Base-by-base conservation (phyloP, 2,797 vertebrate genomes). In the Philypnodon macrostomus region DNA sequence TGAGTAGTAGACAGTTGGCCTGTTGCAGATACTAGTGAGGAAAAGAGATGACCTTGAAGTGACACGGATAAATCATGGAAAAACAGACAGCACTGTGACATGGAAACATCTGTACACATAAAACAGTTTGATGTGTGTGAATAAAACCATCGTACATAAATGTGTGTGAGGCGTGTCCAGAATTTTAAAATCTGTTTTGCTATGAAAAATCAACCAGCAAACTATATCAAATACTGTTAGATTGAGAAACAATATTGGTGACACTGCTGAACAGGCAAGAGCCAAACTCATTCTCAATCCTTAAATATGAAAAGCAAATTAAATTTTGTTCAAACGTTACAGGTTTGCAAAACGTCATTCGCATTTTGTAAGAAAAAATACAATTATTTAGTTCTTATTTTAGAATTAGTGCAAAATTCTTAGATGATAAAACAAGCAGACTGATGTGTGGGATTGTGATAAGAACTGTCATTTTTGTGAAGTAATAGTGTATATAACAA, bases 1-100 rank as follows among this genome's bases (percentile, higher is more conserved):
- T n/a, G n/a, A n/a, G n/a, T n/a, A n/a, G n/a, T n/a, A n/a, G n/a
- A n/a, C n/a, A n/a, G n/a, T n/a, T n/a, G n/a, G 80, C 75, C 76
- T 86, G 80, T 81, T 81, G 84, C 75, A 85, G 81, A 85, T 75
- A 78, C 71, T 77, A 77, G 30, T 48, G 76, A 73, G 60, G n/a
- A 67, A 73, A 81, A 73, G 56, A 84, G 56, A 87, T 81, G 75
- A 81, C 83, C 81, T 80, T 82, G 79, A 70, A 83, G 54, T 56
- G 68, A 68, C 63, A 3, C 50, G 67, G 77, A 80, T 82, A 71
- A 79, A 79, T 81, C 74, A 75, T 31, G 35, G 54, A 65, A 59
- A 45, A 64, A 55, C 63, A 70, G 54, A 70, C 49, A 54, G 59
- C 70, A 23, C 62, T 16, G 53, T 46, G 63, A 68, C 70, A 67